phyloP scores from a whole-genome alignment of 2,113 vertebrate species.

The Shinisaurus crocodilurus region DNA sequence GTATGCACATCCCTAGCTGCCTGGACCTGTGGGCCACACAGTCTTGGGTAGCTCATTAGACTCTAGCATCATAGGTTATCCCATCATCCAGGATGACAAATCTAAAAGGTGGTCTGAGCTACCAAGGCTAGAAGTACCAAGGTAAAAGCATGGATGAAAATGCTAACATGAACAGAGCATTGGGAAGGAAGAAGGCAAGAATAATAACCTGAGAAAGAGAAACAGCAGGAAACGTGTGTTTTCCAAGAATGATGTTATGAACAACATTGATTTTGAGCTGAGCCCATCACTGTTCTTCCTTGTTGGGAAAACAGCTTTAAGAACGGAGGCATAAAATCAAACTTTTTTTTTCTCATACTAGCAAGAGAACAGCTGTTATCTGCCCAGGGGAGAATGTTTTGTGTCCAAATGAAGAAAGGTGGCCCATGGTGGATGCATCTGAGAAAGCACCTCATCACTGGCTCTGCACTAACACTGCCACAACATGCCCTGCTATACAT shows the following conservation, averaged over 20 bases:
- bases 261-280: constrained; percentile 22
- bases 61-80: background rate
- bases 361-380: constrained; percentile 4
- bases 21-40: background rate
- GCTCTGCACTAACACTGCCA: background rate
- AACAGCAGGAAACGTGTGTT: constrained; percentile 22
- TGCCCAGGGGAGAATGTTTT: background rate
- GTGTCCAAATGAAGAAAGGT: background rate
- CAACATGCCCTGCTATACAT: background rate
- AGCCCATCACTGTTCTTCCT: constrained; percentile 4
- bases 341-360: background rate
- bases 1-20: too few species aligned
- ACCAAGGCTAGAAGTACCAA: background rate
- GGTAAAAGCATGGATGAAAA: background rate
- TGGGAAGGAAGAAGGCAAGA: constrained; percentile 1
- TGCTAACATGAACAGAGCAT: background rate
- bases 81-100: background rate
- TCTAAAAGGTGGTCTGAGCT: background rate
- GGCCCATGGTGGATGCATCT: background rate
- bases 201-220: constrained; percentile 16
- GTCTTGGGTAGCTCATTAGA: background rate
- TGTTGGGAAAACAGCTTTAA: constrained; percentile 16
- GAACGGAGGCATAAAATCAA: constrained; percentile 17
- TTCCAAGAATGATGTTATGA: background rate
- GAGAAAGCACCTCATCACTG: background rate